Percentiles rank a stretch among this genome's conserved stretches.
Evolutionary conservation across 2,888 invertebrate genomes (phyloP).

Genomic region (Norana najaformis): DNA sequence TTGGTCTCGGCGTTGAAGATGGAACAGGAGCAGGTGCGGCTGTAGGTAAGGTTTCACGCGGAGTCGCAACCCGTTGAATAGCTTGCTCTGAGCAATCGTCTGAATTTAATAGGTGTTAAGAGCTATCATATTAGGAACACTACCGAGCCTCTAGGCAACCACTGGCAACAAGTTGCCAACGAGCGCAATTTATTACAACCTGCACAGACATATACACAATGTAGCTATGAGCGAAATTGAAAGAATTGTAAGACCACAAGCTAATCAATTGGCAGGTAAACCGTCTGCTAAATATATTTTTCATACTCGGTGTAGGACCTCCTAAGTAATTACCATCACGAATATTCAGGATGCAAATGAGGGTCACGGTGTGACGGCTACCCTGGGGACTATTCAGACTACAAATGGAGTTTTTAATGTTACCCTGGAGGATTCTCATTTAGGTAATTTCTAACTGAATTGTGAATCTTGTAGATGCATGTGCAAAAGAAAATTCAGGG

Average conservation of each 20-base stretch:
- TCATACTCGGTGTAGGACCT: too few relatives aligned
- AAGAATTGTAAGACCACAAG: too few relatives aligned
- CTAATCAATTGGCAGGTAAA: too few relatives aligned
- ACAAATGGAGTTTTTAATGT: too few relatives aligned
- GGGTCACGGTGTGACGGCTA: too few relatives aligned
- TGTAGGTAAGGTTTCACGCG: background rate
- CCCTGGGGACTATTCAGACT: too few relatives aligned
- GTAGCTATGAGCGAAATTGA: too few relatives aligned
- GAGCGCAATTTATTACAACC: background rate
- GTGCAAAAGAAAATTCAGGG: background rate
- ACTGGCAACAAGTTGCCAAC: background rate
- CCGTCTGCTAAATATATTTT: too few relatives aligned
- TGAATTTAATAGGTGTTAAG: background rate
- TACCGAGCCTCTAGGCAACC: background rate
- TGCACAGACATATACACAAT: background rate
- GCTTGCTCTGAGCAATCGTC: background rate
- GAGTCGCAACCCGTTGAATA: background rate
- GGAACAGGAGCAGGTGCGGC: background rate
- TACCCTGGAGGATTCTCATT: background rate
- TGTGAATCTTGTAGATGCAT: background rate
- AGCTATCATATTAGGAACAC: background rate
- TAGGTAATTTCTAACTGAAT: background rate
- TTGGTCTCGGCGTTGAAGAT: background rate
- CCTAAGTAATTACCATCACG: too few relatives aligned
- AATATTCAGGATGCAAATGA: too few relatives aligned